Conservation (phyloP, 1,140 invertebrate genomes). For the Batillaria attramentaria region DNA sequence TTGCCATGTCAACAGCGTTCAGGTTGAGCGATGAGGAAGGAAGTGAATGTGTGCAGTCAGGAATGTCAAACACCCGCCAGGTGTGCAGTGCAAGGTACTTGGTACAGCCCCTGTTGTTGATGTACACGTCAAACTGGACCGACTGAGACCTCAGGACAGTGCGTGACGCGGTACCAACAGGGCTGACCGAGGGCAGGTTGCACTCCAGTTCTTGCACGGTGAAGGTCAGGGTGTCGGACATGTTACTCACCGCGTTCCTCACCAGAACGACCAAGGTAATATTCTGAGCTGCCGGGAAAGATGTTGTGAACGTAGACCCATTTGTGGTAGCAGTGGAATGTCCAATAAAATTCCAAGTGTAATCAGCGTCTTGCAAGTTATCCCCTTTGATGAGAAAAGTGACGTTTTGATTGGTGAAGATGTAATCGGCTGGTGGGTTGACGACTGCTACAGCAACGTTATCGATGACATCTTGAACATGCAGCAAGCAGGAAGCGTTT, state of each 20-base stretch:
- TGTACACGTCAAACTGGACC: constrained; percentile 50
- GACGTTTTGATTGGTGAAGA: constrained; percentile 39
- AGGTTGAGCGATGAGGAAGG: constrained; percentile 41
- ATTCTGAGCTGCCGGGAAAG: constrained; percentile 8
- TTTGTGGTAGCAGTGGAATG: neutral
- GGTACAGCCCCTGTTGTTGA: constrained; percentile 48
- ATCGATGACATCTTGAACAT: constrained; percentile 17
- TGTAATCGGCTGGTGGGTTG: constrained; percentile 32
- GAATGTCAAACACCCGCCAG: constrained; percentile 50
- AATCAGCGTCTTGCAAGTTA: constrained; percentile 27
- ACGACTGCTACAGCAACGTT: constrained; percentile 7
- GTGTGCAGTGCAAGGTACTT: constrained; percentile 48
- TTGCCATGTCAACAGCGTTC: constrained; percentile 39
- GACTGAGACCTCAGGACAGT: constrained; percentile 40
- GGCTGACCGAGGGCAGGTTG: constrained; percentile 42
- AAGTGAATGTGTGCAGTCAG: constrained; percentile 43
- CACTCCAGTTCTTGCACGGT: constrained; percentile 51
- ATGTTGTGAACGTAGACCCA: neutral
- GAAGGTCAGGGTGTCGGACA: constrained; percentile 40
- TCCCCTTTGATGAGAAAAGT: constrained; percentile 28
- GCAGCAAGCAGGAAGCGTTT: constrained; percentile 5
- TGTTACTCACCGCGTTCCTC: too few relatives aligned
- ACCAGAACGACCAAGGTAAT: constrained; percentile 11
- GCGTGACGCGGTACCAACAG: constrained; percentile 34
- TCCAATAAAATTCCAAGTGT: constrained; percentile 23